Conservation (phyloP, 2,888 invertebrate genomes). For the Stenoptilia bipunctidactyla region DNA sequence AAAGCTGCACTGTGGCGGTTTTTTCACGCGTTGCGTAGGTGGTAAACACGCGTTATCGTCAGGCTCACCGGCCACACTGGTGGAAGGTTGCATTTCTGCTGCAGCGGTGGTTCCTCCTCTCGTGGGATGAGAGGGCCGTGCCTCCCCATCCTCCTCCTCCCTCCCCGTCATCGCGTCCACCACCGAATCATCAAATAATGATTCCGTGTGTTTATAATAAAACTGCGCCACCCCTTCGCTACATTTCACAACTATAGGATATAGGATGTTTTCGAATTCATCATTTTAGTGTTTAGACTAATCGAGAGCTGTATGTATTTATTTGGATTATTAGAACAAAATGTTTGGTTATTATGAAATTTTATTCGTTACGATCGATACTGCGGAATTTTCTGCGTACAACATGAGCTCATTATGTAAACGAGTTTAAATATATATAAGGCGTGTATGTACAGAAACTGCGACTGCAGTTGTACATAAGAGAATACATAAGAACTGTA, state of each 20-base stretch:
- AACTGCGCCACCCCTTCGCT: conserved; percentile 24
- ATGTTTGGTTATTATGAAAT: conserved; percentile 46
- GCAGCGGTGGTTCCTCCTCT: conserved; percentile 42
- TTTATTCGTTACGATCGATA: conserved; percentile 39
- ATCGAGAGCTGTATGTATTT: conserved; percentile 25
- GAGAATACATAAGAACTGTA: too few species aligned
- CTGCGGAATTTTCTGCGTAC: conserved; percentile 13
- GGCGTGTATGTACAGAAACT: too few species aligned
- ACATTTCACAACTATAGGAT: neutral
- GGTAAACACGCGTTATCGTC: conserved; percentile 63
- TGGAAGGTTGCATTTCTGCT: conserved; percentile 49
- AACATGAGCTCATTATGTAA: too few species aligned
- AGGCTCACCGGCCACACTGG: conserved; percentile 69
- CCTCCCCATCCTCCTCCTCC: conserved; percentile 26
- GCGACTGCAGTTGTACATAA: too few species aligned
- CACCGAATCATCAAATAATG: conserved; percentile 69
- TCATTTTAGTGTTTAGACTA: conserved; percentile 16
- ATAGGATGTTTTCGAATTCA: neutral
- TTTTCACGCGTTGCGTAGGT: conserved; percentile 64
- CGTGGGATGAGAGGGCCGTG: conserved; percentile 35
- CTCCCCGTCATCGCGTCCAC: conserved; percentile 45
- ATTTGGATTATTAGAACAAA: conserved; percentile 34
- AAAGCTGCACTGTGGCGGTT: conserved; percentile 30
- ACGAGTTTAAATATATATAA: too few species aligned
- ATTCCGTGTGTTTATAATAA: conserved; percentile 65